Conservation (phyloP, 2,113 vertebrate species). For the Promerops cafer region DNA sequence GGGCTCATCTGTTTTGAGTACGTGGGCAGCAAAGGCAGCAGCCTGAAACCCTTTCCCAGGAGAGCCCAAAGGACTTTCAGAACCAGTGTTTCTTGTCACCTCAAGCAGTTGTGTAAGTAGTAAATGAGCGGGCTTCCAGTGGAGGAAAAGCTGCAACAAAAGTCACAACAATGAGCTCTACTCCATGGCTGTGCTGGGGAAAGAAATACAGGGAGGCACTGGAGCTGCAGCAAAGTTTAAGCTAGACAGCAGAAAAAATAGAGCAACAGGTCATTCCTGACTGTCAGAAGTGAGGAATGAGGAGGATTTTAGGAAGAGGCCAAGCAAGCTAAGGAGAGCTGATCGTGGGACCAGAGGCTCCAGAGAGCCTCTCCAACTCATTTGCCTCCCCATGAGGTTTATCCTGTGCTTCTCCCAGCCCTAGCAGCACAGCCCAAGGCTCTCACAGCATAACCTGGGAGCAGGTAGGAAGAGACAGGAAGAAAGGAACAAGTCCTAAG, state of each 20-base stretch:
- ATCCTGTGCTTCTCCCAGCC: background rate
- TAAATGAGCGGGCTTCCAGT: background rate
- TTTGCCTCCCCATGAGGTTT: background rate
- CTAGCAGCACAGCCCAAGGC: background rate
- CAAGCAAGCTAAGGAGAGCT: background rate
- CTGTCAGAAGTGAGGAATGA: background rate
- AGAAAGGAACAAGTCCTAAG: background rate
- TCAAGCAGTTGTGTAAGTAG: background rate
- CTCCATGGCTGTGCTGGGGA: background rate
- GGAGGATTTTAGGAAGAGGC: background rate
- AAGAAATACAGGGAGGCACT: background rate
- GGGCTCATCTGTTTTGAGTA: background rate
- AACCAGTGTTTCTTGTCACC: background rate
- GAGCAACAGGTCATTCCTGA: background rate
- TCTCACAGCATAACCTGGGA: fast-evolving
- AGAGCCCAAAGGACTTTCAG: background rate
- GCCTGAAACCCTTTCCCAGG: background rate
- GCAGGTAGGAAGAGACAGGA: background rate
- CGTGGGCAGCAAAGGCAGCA: background rate
- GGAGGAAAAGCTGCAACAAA: background rate
- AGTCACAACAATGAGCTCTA: background rate
- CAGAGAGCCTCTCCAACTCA: background rate
- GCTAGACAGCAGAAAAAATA: background rate
- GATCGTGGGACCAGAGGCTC: background rate
- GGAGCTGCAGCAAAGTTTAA: background rate